Base-by-base conservation (phyloP, 2,113 vertebrate genomes). In the Ammospiza nelsoni region DNA sequence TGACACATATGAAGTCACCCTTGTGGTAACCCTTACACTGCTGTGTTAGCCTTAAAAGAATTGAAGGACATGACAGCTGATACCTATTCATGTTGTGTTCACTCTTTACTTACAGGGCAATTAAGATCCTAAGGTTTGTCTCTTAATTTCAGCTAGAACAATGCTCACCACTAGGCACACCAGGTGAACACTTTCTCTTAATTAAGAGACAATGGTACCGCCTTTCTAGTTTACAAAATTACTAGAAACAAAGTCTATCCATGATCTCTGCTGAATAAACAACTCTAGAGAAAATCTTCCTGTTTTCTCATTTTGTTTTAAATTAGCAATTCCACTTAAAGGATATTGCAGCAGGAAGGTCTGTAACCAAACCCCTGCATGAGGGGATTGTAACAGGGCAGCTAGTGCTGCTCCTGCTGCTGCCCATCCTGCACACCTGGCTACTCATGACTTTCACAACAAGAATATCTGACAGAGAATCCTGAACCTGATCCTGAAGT, bases 131-230 rank as follows among this genome's bases (percentile, higher is more conserved):
- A 55, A 88, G 29, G 44, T 28, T 51, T n/a, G 3, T 24, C 59
- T 81, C 75, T 52, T 82, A 62, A 86, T 84, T 88, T 90, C 52
- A 77, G 29, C 57, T 61, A 68, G 19, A 87, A 78, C 27, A 86
- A 84, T 15, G 8, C 57, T 67, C 4, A 0, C 57, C 49, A 35
- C 20, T 49, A 72, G 55, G 35, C 29, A 82, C 6, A 1, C 49
- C 46, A 89, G 6, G 24, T 39, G 23, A 95, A 78, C 33, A 71
- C 41, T 91, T 57, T 31, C 25, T 74, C 63, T 73, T 90, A 84
- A 94, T 76, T 49, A 73, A 79, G 25, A 84, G 39, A 78, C 74
- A 92, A 89, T 12, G 1, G 0, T 28, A 66, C 19, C 4, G 6
- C 78, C 41, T 85, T 71, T 44, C 39, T 74, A 16, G 77, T 83